Percentiles rank a stretch among this genome's conserved stretches.
Evolutionary conservation across 2,888 invertebrate species (phyloP).

Genomic region (Orthosia gracilis): DNA sequence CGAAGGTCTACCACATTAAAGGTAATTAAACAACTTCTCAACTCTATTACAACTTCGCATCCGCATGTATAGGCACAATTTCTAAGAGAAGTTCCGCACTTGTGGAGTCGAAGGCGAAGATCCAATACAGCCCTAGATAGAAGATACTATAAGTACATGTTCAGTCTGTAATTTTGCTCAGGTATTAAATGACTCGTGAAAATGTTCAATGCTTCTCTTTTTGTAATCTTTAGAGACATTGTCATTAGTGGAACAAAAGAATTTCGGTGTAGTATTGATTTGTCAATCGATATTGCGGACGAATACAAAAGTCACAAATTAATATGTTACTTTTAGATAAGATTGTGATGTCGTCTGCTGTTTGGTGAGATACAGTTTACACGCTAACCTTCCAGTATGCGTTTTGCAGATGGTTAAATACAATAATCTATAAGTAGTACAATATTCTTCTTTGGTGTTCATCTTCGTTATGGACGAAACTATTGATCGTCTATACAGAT

Average conservation of each 20-base stretch:
- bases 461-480: too few species aligned
- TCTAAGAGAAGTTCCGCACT: not conserved
- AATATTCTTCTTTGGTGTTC: too few species aligned
- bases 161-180: constrained; percentile 38
- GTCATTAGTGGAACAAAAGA: constrained; percentile 10
- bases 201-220: constrained; percentile 18
- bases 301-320: not conserved
- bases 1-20: too few species aligned
- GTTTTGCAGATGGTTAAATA: not conserved
- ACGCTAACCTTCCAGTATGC: not conserved
- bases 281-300: not conserved
- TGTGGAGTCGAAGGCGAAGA: not conserved
- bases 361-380: not conserved
- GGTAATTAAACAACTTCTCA: too few species aligned
- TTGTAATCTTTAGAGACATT: constrained; percentile 7
- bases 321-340: not conserved
- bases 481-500: too few species aligned
- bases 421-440: too few species aligned
- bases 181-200: constrained; percentile 47
- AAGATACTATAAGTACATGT: constrained; percentile 16
- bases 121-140: not conserved
- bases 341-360: not conserved
- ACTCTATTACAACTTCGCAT: too few species aligned
- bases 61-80: not conserved
- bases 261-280: not conserved